Percentiles rank a stretch among this genome's conserved stretches.
Conservation (phyloP, 1,140 invertebrate species). For the Artemia franciscana region DNA sequence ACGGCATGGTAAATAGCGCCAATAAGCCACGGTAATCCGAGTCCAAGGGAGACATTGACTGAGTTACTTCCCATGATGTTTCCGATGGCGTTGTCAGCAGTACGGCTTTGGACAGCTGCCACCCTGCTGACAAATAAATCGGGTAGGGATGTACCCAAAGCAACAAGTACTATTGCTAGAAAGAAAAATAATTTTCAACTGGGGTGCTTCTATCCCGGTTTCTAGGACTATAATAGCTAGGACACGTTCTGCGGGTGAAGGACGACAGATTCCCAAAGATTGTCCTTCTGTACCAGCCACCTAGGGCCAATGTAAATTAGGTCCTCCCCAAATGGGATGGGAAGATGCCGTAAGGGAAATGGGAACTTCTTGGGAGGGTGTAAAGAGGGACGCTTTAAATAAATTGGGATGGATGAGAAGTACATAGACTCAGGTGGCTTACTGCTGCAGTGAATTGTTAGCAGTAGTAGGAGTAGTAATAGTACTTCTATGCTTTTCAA, state of each 20-base stretch:
- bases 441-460: no score
- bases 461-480: no score
- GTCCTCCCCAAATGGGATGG: not conserved
- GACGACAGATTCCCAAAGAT: not conserved
- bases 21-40: constrained; percentile 37
- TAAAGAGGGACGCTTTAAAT: no score
- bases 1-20: constrained; percentile 29
- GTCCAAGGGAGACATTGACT: constrained; percentile 40
- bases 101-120: constrained; percentile 37
- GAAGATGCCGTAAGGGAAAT: not conserved
- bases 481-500: no score
- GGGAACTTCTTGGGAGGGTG: not conserved
- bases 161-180: constrained; percentile 40
- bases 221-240: not conserved
- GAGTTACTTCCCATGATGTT: constrained; percentile 50
- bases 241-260: not conserved
- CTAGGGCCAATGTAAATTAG: no score
- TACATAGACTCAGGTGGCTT: no score
- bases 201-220: not conserved
- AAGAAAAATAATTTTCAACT: constrained; percentile 11
- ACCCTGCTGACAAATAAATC: constrained; percentile 39
- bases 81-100: constrained; percentile 43
- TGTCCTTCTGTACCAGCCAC: not conserved
- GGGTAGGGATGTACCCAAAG: constrained; percentile 42
- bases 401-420: no score